A percentile compares a stretch with the other conserved stretches of the same genome.
Evolutionary conservation across 2,113 vertebrate species (phyloP).

Genomic region (Heloderma charlesbogerti): DNA sequence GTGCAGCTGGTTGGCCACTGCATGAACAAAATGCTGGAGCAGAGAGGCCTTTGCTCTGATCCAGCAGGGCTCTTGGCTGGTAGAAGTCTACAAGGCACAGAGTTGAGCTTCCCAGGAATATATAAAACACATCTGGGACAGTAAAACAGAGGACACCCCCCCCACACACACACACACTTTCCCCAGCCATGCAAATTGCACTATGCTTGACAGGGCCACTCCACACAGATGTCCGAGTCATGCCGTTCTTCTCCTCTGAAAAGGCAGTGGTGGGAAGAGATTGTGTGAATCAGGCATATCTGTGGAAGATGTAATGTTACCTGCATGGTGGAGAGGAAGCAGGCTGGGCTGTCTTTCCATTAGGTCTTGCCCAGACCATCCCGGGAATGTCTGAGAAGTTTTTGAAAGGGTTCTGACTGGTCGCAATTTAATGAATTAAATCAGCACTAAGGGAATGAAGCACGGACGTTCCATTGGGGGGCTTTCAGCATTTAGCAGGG

Average conservation of each 20-base stretch:
- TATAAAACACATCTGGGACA: neutral
- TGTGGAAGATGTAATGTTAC: neutral
- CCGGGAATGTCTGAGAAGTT: neutral
- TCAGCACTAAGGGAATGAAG: neutral
- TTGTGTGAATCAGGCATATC: neutral
- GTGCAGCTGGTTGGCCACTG: too few species aligned
- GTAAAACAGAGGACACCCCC: neutral
- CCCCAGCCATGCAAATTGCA: too few species aligned
- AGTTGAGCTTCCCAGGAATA: neutral
- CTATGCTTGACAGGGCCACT: too few species aligned
- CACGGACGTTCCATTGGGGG: neutral
- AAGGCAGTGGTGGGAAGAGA: neutral
- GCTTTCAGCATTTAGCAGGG: neutral
- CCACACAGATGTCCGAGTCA: neutral
- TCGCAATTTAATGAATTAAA: neutral
- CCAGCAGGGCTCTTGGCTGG: neutral
- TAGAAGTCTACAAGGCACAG: neutral
- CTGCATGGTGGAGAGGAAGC: neutral
- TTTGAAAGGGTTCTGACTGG: neutral
- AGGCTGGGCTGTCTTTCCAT: too few species aligned
- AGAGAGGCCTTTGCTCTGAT: too few species aligned
- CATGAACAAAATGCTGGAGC: too few species aligned
- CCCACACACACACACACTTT: too few species aligned
- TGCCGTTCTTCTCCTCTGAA: neutral
- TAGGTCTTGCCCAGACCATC: neutral